Percentiles rank a stretch among this genome's conserved stretches.
Evolutionary conservation across 2,888 invertebrate genomes (phyloP).

Genomic region (Phoenoteleia sp.): DNA sequence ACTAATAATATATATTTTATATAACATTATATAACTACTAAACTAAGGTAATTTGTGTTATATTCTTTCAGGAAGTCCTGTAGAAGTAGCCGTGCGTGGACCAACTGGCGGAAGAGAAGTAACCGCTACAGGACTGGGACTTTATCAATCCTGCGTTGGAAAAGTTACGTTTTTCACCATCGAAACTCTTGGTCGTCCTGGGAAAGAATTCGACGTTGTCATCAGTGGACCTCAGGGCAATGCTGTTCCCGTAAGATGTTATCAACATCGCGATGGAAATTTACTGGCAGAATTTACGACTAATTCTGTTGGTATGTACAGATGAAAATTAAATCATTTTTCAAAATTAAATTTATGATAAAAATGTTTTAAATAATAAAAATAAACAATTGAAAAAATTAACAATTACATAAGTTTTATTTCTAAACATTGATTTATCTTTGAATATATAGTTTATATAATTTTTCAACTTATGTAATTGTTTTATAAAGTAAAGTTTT

Average conservation of each 20-base stretch:
- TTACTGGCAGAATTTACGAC: conserved; percentile 97
- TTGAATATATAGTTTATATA: no score
- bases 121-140: conserved; percentile 92
- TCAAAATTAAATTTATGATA: no score
- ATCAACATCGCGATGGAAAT: conserved; percentile 98
- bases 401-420: neutral
- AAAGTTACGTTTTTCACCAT: conserved; percentile 95
- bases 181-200: conserved; percentile 94
- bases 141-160: conserved; percentile 95
- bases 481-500: no score
- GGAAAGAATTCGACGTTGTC: conserved; percentile 96
- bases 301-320: conserved; percentile 90
- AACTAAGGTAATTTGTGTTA: neutral
- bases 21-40: no score
- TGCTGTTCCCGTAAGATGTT: conserved; percentile 96
- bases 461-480: no score
- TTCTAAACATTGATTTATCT: no score
- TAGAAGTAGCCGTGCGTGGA: conserved; percentile 89
- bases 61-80: conserved; percentile 86
- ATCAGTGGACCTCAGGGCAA: conserved; percentile 93
- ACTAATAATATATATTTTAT: no score
- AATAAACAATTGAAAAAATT: neutral
- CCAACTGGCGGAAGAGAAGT: conserved; percentile 92
- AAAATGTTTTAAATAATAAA: neutral
- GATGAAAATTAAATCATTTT: no score